Base-by-base conservation (phyloP, 2,888 invertebrate species). In the Microdon myrmicae region DNA sequence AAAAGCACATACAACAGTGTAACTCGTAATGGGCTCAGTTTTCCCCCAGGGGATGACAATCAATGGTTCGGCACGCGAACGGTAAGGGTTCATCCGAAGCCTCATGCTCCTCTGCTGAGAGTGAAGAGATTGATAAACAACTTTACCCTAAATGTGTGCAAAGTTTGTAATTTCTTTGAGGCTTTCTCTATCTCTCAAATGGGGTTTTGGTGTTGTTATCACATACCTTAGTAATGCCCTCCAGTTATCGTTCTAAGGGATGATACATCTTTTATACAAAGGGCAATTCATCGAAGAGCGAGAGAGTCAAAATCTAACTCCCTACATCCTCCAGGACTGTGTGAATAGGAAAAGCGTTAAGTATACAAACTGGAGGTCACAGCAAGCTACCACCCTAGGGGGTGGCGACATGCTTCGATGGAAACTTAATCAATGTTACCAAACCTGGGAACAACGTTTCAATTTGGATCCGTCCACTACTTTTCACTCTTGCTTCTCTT, bases 401-500 rank as follows among this genome's bases (percentile, higher is more conserved):
- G 64, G 51, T 58, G 58, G 58, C 9, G 45, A 35, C 29, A 43
- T 28, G 51, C 51, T 38, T 53, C 43, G 53, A 64, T 51, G 47
- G 53, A 64, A 47, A 35, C 47, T 58, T 58, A 64, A 58, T 58
- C 64, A 44, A 53, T 53, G 47, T 34, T 37, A 58, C 64, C 58
- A 43, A 64, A 58, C 45, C 51, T 47, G 64, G 56, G 31, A 64
- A 64, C 45, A 64, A 58, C 56, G 64, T 64, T 64, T 58, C 64
- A 58, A 64, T 64, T 64, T 64, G 58, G 58, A 53, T 58, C 53
- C 58, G 64, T 58, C 54, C 54, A 48, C 48, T 19, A 58, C 34
- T 43, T 51, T 45, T 64, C 64, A 64, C 53, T 64, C 47, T 43
- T 64, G 32, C 47, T 58, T 58, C 39, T 32, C 64, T 53, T 53